These are phyloP conservation scores for Lissocephala sabroskyi DNA, from an alignment of 2,888 invertebrate genomes.

Conservation along the genomic window DNA sequence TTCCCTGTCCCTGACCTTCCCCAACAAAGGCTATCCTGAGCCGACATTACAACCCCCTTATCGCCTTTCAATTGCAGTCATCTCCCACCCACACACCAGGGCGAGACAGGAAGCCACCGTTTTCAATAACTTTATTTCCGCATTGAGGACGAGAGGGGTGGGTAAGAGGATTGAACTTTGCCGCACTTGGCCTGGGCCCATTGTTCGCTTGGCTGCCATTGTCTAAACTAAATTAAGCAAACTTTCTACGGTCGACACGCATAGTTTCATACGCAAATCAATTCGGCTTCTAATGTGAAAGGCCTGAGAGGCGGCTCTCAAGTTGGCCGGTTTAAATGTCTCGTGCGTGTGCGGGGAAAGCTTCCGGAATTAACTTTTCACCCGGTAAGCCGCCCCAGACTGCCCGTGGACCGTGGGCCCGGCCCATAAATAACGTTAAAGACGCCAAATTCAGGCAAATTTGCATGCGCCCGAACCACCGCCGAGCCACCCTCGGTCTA, in stretches of 20 bases:
- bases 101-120: no score
- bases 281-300: conserved; percentile 30
- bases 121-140: background rate
- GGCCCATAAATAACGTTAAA: conserved; percentile 58
- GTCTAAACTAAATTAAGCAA: conserved; percentile 55
- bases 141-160: background rate
- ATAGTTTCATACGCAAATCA: conserved; percentile 53
- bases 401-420: conserved; percentile 10
- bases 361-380: conserved; percentile 54
- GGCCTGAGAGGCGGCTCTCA: conserved; percentile 8
- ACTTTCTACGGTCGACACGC: conserved; percentile 45
- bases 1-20: no score
- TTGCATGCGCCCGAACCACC: conserved; percentile 47
- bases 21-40: no score
- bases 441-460: conserved; percentile 57
- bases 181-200: conserved; percentile 9
- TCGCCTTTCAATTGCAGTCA: no score
- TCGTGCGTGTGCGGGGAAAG: conserved; percentile 13
- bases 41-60: no score
- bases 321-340: conserved; percentile 27
- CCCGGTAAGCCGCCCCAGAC: conserved; percentile 38
- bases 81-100: background rate
- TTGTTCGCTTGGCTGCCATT: conserved; percentile 45
- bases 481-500: background rate
- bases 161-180: background rate